phyloP scores from a whole-genome alignment of 2,888 invertebrate species.

The Argyresthia goedartella region DNA sequence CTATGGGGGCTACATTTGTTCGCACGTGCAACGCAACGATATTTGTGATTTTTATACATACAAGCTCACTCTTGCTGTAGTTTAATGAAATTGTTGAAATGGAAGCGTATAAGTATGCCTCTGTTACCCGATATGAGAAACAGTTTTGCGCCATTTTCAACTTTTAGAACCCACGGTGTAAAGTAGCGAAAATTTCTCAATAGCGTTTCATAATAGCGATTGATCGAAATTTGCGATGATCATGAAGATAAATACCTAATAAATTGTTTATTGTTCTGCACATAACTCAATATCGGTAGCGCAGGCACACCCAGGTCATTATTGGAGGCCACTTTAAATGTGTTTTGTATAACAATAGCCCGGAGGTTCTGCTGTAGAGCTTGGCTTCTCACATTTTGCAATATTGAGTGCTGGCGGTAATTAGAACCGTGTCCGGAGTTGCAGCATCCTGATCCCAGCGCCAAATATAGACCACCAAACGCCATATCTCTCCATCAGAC shows the following conservation, averaged over 20 bases:
- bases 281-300: constrained; percentile 23
- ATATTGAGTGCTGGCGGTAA: constrained; percentile 61
- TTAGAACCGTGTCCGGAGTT: constrained; percentile 61
- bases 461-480: constrained; percentile 21
- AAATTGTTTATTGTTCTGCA: constrained; percentile 35
- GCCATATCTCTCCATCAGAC: constrained; percentile 14
- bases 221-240: constrained; percentile 43
- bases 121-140: too few relatives aligned
- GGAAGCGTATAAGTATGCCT: too few relatives aligned
- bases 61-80: too few relatives aligned
- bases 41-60: too few relatives aligned
- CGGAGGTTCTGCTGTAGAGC: constrained; percentile 41
- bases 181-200: neutral
- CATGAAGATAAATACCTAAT: constrained; percentile 31
- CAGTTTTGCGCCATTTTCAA: too few relatives aligned
- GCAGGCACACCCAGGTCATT: constrained; percentile 49
- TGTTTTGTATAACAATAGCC: constrained; percentile 54
- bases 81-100: too few relatives aligned
- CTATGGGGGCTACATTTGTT: too few relatives aligned
- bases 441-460: constrained; percentile 66
- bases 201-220: constrained; percentile 55
- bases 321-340: constrained; percentile 42
- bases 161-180: too few relatives aligned
- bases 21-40: too few relatives aligned
- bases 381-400: constrained; percentile 56